A percentile compares a stretch with the other conserved stretches of the same genome.
Evolutionary conservation across 2,797 vertebrate species (phyloP).

Genomic region (Ciconia nigra): DNA sequence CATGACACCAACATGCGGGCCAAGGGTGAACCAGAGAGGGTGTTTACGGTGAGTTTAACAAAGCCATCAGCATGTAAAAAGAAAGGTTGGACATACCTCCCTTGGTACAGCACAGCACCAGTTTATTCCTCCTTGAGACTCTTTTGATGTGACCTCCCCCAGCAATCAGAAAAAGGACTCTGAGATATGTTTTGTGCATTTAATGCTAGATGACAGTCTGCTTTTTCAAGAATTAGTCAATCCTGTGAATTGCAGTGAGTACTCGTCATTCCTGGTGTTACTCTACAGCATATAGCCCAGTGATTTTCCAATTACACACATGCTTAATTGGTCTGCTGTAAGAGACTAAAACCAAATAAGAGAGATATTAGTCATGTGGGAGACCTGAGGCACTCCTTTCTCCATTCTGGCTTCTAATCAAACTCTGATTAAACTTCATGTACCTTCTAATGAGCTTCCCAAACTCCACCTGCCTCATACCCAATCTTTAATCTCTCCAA

Average conservation of each 20-base stretch:
- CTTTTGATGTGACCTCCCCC: neutral
- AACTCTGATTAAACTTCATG: neutral
- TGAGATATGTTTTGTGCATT: neutral
- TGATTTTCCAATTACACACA: neutral
- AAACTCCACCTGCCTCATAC: neutral
- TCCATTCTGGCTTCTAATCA: conserved; percentile 20
- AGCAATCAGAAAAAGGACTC: neutral
- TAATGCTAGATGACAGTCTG: neutral
- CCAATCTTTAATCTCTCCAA: neutral
- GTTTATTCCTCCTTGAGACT: neutral
- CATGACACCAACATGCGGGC: conserved; percentile 98
- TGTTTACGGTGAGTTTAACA: conserved; percentile 88
- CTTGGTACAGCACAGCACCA: neutral
- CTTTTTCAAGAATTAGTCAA: neutral
- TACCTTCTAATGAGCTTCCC: neutral
- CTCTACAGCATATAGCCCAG: neutral
- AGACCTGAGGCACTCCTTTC: conserved; percentile 16
- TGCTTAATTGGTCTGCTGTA: neutral
- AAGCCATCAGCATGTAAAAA: neutral
- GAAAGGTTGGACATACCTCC: neutral
- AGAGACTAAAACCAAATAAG: neutral
- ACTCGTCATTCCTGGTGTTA: neutral
- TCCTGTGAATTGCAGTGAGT: neutral
- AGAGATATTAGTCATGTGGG: neutral
- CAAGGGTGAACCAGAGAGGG: conserved; percentile 92